Base-by-base conservation (phyloP, 2,888 invertebrate genomes). In the Synergus umbraculus region DNA sequence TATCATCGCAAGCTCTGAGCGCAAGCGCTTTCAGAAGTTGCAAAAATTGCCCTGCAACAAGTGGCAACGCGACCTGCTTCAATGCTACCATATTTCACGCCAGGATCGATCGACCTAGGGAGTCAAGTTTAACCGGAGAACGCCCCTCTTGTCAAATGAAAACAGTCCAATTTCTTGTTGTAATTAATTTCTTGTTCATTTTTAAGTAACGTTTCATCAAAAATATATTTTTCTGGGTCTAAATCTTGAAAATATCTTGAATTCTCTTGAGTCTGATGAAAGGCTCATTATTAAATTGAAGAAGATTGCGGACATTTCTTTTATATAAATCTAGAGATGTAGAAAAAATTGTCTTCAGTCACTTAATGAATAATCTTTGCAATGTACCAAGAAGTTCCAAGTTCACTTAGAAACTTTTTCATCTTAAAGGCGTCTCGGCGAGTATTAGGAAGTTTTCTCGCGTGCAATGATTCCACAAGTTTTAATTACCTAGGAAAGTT, bases 31-130 rank as follows among this genome's bases (percentile, higher is more conserved):
- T 1, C 37, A 54, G 37, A n/a, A 54, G 54, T 58, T 73, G 18
- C 49, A 41, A 73, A 73, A 73, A 58, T 49, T 54, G 54, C 73
- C 73, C 73, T 73, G 73, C 73, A 73, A 73, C 73, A 73, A 58
- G 73, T 73, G 54, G 54, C 54, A 73, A 29, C 54, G 37, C 54
- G 73, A 73, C 73, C 73, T 73, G 73, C 54, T 73, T 73, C 73
- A 73, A 73, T 73, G n/a, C 54, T 37, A 54, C 29, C 37, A 73
- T 54, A 73, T 49, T 73, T 73, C 73, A 37, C 54, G 54, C 46
- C 49, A 54, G 73, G 37, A 73, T 73, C 73, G 73, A 73, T 73
- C 73, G 37, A 73, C 37, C 49, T 73, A n/a, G 15, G 37, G 4
- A 73, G 49, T 73, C 49, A 37, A 54, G 37, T 49, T 73, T 37